phyloP scores from a whole-genome alignment of 2,888 invertebrate genomes.

The Abrostola tripartita region DNA sequence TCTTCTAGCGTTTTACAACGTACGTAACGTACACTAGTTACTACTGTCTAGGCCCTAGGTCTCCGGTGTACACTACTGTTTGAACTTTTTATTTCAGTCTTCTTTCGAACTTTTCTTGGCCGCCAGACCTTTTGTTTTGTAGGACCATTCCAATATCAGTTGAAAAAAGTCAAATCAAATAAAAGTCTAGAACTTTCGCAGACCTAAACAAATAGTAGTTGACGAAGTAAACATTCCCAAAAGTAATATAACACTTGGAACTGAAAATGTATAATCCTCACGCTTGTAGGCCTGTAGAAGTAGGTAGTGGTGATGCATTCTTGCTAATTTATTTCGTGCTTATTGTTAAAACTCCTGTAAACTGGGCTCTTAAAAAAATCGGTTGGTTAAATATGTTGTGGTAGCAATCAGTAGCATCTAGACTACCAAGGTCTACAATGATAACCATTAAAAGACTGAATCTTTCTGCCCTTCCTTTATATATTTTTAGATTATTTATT shows the following conservation, averaged over 20 bases:
- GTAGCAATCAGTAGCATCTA: too few relatives aligned
- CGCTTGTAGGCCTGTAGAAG: background rate
- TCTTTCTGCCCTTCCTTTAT: too few relatives aligned
- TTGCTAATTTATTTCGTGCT: background rate
- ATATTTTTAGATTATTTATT: too few relatives aligned
- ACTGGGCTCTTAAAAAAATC: background rate
- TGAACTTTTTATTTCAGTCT: too few relatives aligned
- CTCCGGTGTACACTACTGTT: too few relatives aligned
- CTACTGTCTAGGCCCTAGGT: too few relatives aligned
- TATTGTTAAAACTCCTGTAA: too few relatives aligned
- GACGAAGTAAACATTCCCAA: slow-evolving; percentile 21
- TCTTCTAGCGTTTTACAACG: too few relatives aligned
- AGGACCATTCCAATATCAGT: background rate
- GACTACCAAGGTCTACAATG: too few relatives aligned
- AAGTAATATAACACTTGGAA: slow-evolving; percentile 40
- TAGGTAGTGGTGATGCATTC: background rate
- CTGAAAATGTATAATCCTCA: background rate
- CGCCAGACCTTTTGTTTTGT: background rate
- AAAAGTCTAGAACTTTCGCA: slow-evolving; percentile 15
- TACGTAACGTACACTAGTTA: too few relatives aligned
- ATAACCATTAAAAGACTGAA: too few relatives aligned
- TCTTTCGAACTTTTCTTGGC: background rate
- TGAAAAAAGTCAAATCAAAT: slow-evolving; percentile 34
- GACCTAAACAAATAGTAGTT: slow-evolving; percentile 29
- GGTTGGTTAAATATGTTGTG: background rate